Evolutionary conservation across 2,888 invertebrate genomes (phyloP).

Genomic region (Macrosiphum euphorbiae): DNA sequence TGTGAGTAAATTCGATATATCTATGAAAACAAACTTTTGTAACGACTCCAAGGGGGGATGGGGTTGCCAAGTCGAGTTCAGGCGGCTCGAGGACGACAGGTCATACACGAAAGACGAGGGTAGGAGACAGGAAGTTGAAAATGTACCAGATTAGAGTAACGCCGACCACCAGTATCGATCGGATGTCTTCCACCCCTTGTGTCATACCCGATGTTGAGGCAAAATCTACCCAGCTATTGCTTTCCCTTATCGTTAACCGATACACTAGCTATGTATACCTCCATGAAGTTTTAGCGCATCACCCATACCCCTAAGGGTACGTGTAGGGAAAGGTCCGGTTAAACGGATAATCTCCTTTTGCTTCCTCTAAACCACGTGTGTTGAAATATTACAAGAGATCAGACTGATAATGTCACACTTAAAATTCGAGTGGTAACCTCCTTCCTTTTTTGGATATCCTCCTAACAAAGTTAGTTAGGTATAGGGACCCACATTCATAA

Average conservation of each 20-base stretch:
- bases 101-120: background rate
- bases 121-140: conserved; percentile 42
- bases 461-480: conserved; percentile 22
- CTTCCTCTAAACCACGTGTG: conserved; percentile 10
- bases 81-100: conserved; percentile 36
- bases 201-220: conserved; percentile 25
- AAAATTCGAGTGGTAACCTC: conserved; percentile 41
- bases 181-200: conserved; percentile 19
- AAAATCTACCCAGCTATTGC: conserved; percentile 55
- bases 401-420: conserved; percentile 48
- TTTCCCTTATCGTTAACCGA: conserved; percentile 61
- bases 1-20: conserved; percentile 29
- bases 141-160: conserved; percentile 52
- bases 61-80: conserved; percentile 26
- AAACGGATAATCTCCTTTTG: conserved; percentile 57
- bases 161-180: conserved; percentile 49
- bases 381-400: conserved; percentile 48
- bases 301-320: conserved; percentile 36
- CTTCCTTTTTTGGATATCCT: background rate
- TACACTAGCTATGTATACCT: conserved; percentile 5
- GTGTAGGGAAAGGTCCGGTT: conserved; percentile 39
- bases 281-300: conserved; percentile 44
- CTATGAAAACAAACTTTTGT: conserved; percentile 35
- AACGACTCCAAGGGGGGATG: background rate
- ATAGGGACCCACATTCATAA: background rate